phyloP scores from a whole-genome alignment of 1,140 invertebrate species.

The Camponotus floridanus region DNA sequence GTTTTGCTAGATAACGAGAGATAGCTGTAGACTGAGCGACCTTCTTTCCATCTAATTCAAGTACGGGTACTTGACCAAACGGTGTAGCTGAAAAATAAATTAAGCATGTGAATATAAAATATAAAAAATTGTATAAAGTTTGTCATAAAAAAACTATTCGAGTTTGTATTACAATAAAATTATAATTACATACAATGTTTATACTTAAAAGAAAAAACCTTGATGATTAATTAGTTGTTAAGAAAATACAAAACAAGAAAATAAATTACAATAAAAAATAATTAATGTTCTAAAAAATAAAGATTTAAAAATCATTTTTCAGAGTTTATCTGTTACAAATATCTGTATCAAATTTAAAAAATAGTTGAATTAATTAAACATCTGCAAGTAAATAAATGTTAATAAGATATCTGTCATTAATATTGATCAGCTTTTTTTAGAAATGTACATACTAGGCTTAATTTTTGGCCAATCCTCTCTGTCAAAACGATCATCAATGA shows the following conservation, averaged over 20 bases:
- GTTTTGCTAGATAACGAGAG: constrained; percentile 90
- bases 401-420: not conserved
- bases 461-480: constrained; percentile 87
- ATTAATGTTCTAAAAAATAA: not conserved
- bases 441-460: constrained; percentile 83
- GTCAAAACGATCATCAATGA: constrained; percentile 90
- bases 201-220: not conserved
- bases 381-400: not conserved
- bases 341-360: not conserved
- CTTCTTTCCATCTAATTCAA: constrained; percentile 91
- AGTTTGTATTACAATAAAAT: not conserved
- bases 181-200: not conserved
- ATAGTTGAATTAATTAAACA: not conserved
- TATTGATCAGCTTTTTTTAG: not conserved
- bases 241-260: not conserved
- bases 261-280: not conserved
- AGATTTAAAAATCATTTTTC: not conserved
- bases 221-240: not conserved
- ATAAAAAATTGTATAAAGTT: constrained; percentile 24
- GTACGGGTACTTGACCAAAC: constrained; percentile 91
- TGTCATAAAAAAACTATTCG: not conserved
- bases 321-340: not conserved
- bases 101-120: not conserved
- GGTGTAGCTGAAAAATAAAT: constrained; percentile 87
- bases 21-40: constrained; percentile 91